Percentiles rank a stretch among this genome's conserved stretches.
Evolutionary conservation across 2,888 invertebrate genomes (phyloP).

Genomic region (Magallana nippona): DNA sequence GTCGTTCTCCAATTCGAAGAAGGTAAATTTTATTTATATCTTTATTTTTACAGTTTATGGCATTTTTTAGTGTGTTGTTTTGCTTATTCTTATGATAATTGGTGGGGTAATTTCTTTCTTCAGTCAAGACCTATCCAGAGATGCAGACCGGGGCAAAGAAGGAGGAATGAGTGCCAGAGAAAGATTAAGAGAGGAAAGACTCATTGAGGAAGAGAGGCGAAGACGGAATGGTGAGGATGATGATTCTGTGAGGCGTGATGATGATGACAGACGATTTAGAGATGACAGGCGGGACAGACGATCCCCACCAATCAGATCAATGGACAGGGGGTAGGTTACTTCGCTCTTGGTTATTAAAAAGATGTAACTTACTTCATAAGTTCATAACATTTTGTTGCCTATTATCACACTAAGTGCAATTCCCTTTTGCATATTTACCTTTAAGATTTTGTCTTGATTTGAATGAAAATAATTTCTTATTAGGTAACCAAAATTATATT

Average conservation of each 20-base stretch:
- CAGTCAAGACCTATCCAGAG: not conserved
- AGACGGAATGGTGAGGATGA: conserved; percentile 3
- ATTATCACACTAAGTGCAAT: no score
- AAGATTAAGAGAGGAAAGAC: conserved; percentile 1
- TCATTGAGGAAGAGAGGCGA: conserved; percentile 14
- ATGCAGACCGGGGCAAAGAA: conserved; percentile 18
- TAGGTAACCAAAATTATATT: no score
- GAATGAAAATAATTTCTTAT: no score
- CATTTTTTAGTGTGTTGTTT: not conserved
- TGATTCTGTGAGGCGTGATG: conserved; percentile 21
- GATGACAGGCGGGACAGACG: conserved; percentile 47
- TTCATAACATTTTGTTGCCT: no score
- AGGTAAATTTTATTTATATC: not conserved
- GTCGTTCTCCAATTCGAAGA: not conserved
- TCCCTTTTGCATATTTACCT: no score
- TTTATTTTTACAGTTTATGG: not conserved
- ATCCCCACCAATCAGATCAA: conserved; percentile 34
- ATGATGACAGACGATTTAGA: conserved; percentile 44
- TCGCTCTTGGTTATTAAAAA: not conserved
- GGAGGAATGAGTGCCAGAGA: conserved; percentile 19
- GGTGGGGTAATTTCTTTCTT: not conserved
- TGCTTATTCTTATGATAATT: not conserved
- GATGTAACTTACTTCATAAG: not conserved
- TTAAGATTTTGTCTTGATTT: no score
- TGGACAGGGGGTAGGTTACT: not conserved